Evolutionary conservation across 2,888 invertebrate species (phyloP).

Genomic region (Drosophila anomalata): DNA sequence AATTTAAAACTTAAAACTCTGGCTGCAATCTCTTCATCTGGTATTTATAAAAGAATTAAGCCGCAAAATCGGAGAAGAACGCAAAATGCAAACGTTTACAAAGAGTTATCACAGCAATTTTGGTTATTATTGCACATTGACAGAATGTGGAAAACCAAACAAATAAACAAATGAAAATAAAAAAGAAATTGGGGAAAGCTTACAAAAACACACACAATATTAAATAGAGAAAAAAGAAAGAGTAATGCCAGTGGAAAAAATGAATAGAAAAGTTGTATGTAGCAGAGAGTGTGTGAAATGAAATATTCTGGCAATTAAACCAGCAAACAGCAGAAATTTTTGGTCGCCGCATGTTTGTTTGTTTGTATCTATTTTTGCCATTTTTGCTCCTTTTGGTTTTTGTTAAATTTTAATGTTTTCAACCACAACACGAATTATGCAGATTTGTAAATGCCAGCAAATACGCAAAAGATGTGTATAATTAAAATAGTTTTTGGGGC

Average conservation of each 20-base stretch:
- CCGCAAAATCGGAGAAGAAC: constrained; percentile 18
- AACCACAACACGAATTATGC: constrained; percentile 67
- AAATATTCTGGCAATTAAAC: constrained; percentile 72
- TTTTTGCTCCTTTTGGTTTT: constrained; percentile 4
- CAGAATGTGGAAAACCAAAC: constrained; percentile 30
- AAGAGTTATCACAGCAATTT: constrained; percentile 41
- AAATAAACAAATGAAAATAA: constrained; percentile 7
- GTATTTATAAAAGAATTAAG: constrained; percentile 39
- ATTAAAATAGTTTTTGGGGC: constrained; percentile 33
- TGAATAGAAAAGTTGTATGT: constrained; percentile 12
- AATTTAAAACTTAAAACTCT: not conserved
- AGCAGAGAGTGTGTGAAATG: constrained; percentile 52
- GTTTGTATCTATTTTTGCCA: constrained; percentile 16
- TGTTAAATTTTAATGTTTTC: constrained; percentile 47
- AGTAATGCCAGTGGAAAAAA: constrained; percentile 32
- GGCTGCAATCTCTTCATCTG: constrained; percentile 20
- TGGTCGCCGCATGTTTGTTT: constrained; percentile 22
- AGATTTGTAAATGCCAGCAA: constrained; percentile 51
- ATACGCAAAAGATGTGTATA: constrained; percentile 40
- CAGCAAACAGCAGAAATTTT: constrained; percentile 39
- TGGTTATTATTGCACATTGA: constrained; percentile 39
- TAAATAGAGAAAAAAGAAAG: constrained; percentile 34
- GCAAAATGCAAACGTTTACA: constrained; percentile 35
- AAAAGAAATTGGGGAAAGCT: constrained; percentile 7
- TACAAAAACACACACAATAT: constrained; percentile 42